Evolutionary conservation across 1,140 invertebrate species (phyloP), one percentile per base, ranked within the genome.

Genomic region (Temnothorax curvispinosus): DNA sequence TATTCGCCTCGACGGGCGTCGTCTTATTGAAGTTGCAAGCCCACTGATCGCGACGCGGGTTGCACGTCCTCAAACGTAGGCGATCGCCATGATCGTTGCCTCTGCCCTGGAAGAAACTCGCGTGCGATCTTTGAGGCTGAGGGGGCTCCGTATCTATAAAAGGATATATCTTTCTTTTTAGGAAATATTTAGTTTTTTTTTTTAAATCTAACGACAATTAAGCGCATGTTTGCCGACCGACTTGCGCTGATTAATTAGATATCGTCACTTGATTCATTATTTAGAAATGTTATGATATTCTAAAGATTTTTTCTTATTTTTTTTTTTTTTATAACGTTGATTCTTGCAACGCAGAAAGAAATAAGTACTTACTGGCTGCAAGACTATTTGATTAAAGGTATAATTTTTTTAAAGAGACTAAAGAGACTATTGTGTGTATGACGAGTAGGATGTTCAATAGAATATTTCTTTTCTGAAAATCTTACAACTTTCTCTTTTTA

Each of bases 91-190:
- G 41, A 13, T 75, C 21, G 4, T 54, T 41, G 11, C 47, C 38
- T 82, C 27, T 72, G 18, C 6, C 7, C 9, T 60, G 69, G 3
- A 44, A 75, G 41, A 84, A 74, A 62, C 69, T 60, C 13, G 32
- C n/a, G n/a, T 74, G 41, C 54, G 54, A 84, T 75, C 54, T 84
- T 75, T 56, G 50, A 41, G 47, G 35, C 35, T 80, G 77, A 50
- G 41, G 32, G 2, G 54, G 13, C 2, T 75, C 69, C 32, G 32
- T 13, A 15, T 4, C 69, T 84, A 44, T 27, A 27, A 27, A 32
- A 32, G 15, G 13, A 47, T 35, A 38, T 60, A 2, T 44, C 2
- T 74, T 7, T 47, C 21, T 60, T 54, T 47, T 60, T 4, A 60
- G 6, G 27, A 4, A 15, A 56, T 72, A 35, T 18, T 47, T 78